Percentiles rank a stretch among this genome's conserved stretches.
Conservation (phyloP, 2,888 invertebrate species). For the Trilocha varians region DNA sequence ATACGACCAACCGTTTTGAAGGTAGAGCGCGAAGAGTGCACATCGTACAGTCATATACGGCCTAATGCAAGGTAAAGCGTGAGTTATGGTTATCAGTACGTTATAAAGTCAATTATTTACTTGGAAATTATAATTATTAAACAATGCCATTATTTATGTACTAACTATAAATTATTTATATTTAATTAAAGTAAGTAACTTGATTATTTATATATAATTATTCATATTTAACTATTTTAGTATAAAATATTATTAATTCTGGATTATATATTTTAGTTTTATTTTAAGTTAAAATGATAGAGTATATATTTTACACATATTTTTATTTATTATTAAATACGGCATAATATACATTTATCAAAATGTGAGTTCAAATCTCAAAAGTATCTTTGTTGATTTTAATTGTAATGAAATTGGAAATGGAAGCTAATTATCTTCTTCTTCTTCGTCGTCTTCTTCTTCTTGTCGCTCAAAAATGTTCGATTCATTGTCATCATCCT, state of each 20-base stretch:
- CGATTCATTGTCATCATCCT: conserved; percentile 17
- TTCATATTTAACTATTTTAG: conserved; percentile 12
- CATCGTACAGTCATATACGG: too few relatives aligned
- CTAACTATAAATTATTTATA: conserved; percentile 12
- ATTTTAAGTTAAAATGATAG: conserved; percentile 10
- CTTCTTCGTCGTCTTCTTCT: conserved; percentile 15
- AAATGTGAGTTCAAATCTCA: conserved; percentile 13
- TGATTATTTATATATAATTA: conserved; percentile 9
- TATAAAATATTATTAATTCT: conserved; percentile 13
- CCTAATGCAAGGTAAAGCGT: too few relatives aligned
- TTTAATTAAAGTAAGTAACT: conserved; percentile 8
- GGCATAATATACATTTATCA: conserved; percentile 12
- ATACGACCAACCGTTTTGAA: too few relatives aligned
- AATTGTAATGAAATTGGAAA: conserved; percentile 12
- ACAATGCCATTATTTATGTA: conserved; percentile 14
- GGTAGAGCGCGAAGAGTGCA: too few relatives aligned
- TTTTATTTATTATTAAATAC: conserved; percentile 14
- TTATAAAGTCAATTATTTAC: conserved; percentile 12
- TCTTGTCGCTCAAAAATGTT: conserved; percentile 13
- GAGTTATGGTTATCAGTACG: conserved; percentile 16
- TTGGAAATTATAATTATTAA: conserved; percentile 12
- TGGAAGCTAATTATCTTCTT: conserved; percentile 16
- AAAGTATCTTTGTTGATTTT: conserved; percentile 10
- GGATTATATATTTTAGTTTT: conserved; percentile 9
- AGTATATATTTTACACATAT: conserved; percentile 10